Base-by-base conservation (phyloP, 2,797 vertebrate species). In the Cryptoblepharus egeriae region DNA sequence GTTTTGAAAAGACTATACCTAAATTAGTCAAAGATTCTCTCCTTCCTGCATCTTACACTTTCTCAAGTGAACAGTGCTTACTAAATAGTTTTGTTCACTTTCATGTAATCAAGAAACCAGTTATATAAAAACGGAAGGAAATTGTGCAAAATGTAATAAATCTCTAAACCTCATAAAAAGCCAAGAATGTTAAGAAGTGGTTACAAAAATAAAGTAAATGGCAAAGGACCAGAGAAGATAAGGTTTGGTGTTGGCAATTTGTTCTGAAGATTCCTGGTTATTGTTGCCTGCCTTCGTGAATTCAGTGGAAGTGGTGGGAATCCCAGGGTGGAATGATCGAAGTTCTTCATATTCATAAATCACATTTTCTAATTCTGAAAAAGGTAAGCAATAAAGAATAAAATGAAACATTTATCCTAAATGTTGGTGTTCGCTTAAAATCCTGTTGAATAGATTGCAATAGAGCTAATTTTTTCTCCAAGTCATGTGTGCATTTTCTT, bases 191-290 rank as follows among this genome's bases (percentile, higher is more conserved):
- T 95, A 94, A 91, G 89, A 94, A 96, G 94, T 94, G 94, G 95
- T 96, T 96, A 96, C 91, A 93, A 96, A 80, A 93, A 94, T 90
- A 87, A 94, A 85, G 90, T 92, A 91, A 92, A 89, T 90, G 90
- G 84, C 74, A 57, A 77, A 82, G 91, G 90, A 95, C 91, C 91
- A 89, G 93, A 94, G 91, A 93, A 92, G 90, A 84, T 87, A 90
- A 83, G 82, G 91, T 95, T 95, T 95, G 94, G 94, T 91, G 91
- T 95, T 94, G 95, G 93, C 93, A 93, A 92, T 93, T 93, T 90
- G 85, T 92, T 92, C 67, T 90, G 90, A 87, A 91, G 92, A 85
- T 84, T 87, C 91, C 92, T 94, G 91, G 93, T 92, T 91, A 85
- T 65, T 42, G 58, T 87, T 89, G 89, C 90, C 88, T 90, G 91